Conservation (phyloP, 2,797 vertebrate species). For the Otolemur crassicaudatus region DNA sequence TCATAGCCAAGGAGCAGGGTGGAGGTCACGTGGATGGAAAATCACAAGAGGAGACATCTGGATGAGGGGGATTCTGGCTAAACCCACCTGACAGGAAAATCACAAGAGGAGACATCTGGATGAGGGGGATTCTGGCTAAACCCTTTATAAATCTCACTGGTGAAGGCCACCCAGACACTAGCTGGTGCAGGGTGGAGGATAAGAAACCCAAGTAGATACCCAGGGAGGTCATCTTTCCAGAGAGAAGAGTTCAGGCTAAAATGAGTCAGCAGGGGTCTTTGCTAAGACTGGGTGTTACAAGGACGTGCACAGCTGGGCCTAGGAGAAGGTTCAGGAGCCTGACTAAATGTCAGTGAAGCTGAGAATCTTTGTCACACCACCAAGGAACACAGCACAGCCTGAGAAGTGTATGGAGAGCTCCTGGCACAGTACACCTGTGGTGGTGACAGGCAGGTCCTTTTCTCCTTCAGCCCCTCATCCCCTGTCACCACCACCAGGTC, state of each 20-base stretch:
- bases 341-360: not conserved
- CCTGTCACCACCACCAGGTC: too few species aligned
- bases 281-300: not conserved
- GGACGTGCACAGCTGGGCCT: not conserved
- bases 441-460: too few species aligned
- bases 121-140: not conserved
- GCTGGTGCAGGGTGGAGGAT: not conserved
- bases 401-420: not conserved
- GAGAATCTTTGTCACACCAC: not conserved
- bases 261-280: not conserved
- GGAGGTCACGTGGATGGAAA: not conserved
- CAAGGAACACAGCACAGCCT: not conserved
- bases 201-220: not conserved
- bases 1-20: not conserved
- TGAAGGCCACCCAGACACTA: not conserved
- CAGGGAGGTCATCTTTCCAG: too few species aligned
- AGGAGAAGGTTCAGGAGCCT: not conserved
- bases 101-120: not conserved
- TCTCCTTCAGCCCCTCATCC: not conserved
- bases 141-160: not conserved
- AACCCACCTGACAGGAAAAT: not conserved
- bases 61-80: not conserved
- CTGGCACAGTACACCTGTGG: not conserved
- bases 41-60: not conserved
- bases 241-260: not conserved